A percentile compares a stretch with the other conserved stretches of the same genome.
These are phyloP conservation scores for Myocastor coypus DNA, from an alignment of 2,113 vertebrate species.

Conservation along the genomic window DNA sequence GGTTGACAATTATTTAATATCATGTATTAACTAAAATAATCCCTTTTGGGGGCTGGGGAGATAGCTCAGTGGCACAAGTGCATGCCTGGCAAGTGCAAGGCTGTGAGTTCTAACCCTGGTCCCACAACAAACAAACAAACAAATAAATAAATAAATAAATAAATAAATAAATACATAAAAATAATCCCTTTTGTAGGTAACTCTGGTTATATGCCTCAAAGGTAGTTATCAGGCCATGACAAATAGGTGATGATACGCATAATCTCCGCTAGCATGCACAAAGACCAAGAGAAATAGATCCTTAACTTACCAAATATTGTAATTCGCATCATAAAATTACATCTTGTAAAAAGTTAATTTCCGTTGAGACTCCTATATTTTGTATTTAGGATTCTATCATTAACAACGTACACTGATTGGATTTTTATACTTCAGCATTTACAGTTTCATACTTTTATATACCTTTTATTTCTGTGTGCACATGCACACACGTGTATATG, in stretches of 20 bases:
- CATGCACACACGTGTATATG: too few species aligned
- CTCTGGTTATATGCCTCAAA: neutral
- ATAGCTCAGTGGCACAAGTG: too few species aligned
- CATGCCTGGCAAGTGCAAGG: too few species aligned
- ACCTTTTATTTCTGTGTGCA: neutral
- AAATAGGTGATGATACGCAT: neutral
- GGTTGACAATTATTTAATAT: neutral
- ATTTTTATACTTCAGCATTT: neutral
- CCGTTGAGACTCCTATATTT: neutral
- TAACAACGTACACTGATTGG: conserved; percentile 10
- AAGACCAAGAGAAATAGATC: conserved; percentile 18
- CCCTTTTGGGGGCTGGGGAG: too few species aligned
- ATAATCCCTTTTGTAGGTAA: too few species aligned
- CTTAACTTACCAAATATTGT: neutral
- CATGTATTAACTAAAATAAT: conserved; percentile 19
- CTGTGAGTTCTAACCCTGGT: too few species aligned
- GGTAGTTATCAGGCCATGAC: conserved; percentile 23
- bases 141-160: too few species aligned
- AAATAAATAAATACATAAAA: too few species aligned
- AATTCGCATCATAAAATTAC: neutral
- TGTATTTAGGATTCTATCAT: neutral
- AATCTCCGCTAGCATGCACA: conserved; percentile 29
- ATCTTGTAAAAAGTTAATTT: neutral
- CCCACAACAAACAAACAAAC: too few species aligned
- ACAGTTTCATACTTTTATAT: neutral